These are phyloP conservation scores for Hydrozoanthus gracilis DNA, from an alignment of 92 coral and sea anemone genomes.

Conservation along the genomic window DNA sequence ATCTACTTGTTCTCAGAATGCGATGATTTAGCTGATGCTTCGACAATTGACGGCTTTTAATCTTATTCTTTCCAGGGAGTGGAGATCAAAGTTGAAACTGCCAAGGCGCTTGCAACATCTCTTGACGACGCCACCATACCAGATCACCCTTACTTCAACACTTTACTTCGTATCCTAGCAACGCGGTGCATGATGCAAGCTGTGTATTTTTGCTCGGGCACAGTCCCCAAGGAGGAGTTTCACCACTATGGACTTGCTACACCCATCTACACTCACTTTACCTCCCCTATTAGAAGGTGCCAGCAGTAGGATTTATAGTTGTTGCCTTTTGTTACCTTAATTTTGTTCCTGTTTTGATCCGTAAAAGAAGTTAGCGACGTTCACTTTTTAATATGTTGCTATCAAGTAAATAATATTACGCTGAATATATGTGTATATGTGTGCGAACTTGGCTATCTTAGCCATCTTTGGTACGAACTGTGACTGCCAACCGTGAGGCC, in stretches of 20 bases:
- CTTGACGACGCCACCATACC: constrained; percentile 83
- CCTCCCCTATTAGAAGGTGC: constrained; percentile 97
- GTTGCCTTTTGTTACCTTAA: background rate
- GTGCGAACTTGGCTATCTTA: no score
- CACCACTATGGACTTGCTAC: constrained; percentile 97
- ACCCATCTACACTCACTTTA: constrained; percentile 97
- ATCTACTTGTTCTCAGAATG: background rate
- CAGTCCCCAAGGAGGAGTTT: constrained; percentile 87
- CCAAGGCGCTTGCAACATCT: constrained; percentile 91
- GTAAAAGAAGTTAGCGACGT: no score
- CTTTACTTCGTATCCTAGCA: constrained; percentile 94
- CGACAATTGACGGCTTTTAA: background rate
- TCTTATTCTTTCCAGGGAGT: constrained; percentile 63
- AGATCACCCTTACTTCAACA: constrained; percentile 95
- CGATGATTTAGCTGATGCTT: background rate
- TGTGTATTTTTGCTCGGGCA: constrained; percentile 98
- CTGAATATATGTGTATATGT: no score
- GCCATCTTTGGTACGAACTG: no score
- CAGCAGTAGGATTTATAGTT: background rate
- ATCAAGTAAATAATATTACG: no score
- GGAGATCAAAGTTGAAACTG: constrained; percentile 84
- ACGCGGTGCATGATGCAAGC: constrained; percentile 99
- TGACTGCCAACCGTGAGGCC: no score
- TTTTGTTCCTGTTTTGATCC: no score
- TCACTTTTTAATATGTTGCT: no score